Conservation (phyloP, 2,113 vertebrate genomes). For the Pantherophis guttatus region DNA sequence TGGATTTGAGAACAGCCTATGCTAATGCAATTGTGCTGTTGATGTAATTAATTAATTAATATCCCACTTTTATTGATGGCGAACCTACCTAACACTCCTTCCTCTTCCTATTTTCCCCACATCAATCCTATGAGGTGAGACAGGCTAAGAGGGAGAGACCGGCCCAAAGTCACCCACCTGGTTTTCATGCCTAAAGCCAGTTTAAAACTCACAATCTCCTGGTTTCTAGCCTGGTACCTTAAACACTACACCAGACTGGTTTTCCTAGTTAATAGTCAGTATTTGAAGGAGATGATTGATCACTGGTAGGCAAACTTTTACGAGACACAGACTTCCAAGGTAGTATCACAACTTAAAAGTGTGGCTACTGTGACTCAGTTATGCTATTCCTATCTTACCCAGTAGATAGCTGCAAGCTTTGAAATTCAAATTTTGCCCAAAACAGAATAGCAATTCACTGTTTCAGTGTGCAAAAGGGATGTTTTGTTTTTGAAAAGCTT, state of each 20-base stretch:
- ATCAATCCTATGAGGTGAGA: background rate
- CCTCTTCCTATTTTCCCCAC: background rate
- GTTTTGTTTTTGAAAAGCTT: conserved; percentile 29
- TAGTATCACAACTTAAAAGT: background rate
- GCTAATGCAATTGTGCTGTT: background rate
- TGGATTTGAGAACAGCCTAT: background rate
- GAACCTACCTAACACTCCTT: background rate
- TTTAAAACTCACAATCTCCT: background rate
- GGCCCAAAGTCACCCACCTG: background rate
- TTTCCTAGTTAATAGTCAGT: background rate
- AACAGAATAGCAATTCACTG: conserved; percentile 25
- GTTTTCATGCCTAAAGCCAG: background rate
- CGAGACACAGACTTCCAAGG: background rate
- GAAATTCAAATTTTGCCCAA: conserved; percentile 15
- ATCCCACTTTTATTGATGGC: background rate
- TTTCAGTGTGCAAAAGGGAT: conserved; percentile 19
- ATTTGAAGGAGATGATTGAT: background rate
- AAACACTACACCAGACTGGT: background rate
- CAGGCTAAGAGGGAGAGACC: background rate
- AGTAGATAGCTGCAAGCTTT: background rate
- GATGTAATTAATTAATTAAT: background rate
- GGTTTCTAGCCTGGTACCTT: background rate
- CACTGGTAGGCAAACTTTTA: background rate
- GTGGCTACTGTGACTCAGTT: background rate
- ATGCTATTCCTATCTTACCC: background rate